Conservation (phyloP, 53 echinoderm and acorn worm species). For the Arbacia lixula region DNA sequence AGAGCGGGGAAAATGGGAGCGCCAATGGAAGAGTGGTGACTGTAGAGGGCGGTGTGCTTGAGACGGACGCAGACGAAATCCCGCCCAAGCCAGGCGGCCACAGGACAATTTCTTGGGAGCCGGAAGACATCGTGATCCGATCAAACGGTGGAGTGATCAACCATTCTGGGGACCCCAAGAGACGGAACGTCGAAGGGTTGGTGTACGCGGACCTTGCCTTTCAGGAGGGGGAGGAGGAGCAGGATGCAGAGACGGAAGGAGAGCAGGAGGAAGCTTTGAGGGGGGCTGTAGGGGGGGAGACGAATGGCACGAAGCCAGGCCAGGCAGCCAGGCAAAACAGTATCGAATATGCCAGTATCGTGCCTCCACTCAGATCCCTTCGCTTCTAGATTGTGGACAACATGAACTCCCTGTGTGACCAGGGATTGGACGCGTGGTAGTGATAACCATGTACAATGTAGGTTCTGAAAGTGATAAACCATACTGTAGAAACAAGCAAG, state of each 20-base stretch:
- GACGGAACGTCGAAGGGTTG: conserved; percentile 72
- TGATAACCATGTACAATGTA: too few relatives aligned
- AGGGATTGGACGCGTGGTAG: too few relatives aligned
- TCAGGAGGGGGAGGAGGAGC: conserved; percentile 62
- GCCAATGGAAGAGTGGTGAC: conserved; percentile 24
- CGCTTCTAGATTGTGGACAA: too few relatives aligned
- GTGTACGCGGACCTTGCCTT: conserved; percentile 76
- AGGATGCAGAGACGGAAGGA: conserved; percentile 14
- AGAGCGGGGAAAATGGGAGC: conserved; percentile 8
- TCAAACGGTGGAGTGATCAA: conserved; percentile 47
- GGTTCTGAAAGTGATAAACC: too few relatives aligned
- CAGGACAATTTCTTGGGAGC: conserved; percentile 48
- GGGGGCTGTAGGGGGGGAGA: conserved; percentile 43
- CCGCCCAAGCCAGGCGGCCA: conserved; percentile 49
- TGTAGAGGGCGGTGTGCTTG: conserved; percentile 8
- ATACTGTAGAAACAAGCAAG: too few relatives aligned
- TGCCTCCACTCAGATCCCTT: conserved; percentile 43
- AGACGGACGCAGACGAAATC: conserved; percentile 12
- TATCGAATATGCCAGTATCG: conserved; percentile 53
- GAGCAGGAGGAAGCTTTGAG: conserved; percentile 25
- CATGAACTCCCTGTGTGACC: too few relatives aligned
- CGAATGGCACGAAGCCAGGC: conserved; percentile 12
- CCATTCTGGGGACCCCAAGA: conserved; percentile 59
- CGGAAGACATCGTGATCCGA: conserved; percentile 44
- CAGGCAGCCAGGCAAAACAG: neutral